Conservation (phyloP, 2,888 invertebrate species). For the Chelonus formosanus region DNA sequence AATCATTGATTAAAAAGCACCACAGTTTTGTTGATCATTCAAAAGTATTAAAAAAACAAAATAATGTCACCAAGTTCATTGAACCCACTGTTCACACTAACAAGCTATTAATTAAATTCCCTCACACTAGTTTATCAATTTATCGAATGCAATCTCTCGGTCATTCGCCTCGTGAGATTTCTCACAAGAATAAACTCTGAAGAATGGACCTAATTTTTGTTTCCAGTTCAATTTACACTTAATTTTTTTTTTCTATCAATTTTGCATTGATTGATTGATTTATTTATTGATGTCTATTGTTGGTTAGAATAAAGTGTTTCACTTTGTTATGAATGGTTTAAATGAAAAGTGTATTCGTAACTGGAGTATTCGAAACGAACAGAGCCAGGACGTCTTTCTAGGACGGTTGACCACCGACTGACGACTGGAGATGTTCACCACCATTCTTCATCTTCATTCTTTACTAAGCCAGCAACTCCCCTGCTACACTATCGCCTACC, state of each 20-base stretch:
- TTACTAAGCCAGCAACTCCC: slow-evolving; percentile 43
- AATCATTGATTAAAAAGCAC: too few species aligned
- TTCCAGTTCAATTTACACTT: too few species aligned
- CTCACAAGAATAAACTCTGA: background rate
- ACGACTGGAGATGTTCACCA: slow-evolving; percentile 59
- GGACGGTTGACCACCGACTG: slow-evolving; percentile 64
- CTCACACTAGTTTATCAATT: slow-evolving; percentile 13
- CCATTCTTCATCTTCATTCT: slow-evolving; percentile 63
- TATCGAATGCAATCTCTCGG: slow-evolving; percentile 19
- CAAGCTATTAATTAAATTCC: slow-evolving; percentile 22
- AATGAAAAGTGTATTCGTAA: too few species aligned
- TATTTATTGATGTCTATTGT: too few species aligned
- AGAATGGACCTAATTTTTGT: too few species aligned
- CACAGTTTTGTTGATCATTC: too few species aligned
- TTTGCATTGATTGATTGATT: too few species aligned
- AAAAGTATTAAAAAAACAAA: background rate
- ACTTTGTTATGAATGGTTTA: too few species aligned
- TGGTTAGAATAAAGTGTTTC: too few species aligned
- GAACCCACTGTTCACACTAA: slow-evolving; percentile 16
- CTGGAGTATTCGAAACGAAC: background rate
- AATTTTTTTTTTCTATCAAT: too few species aligned
- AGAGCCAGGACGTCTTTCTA: slow-evolving; percentile 49
- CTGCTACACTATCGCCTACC: slow-evolving; percentile 39
- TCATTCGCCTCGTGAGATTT: slow-evolving; percentile 8
- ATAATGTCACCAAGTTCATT: slow-evolving; percentile 10